Evolutionary conservation across 37 sponge, comb jelly and placozoan species (phyloP), one percentile per base, ranked within the genome.

Genomic region (Spongilla lacustris): DNA sequence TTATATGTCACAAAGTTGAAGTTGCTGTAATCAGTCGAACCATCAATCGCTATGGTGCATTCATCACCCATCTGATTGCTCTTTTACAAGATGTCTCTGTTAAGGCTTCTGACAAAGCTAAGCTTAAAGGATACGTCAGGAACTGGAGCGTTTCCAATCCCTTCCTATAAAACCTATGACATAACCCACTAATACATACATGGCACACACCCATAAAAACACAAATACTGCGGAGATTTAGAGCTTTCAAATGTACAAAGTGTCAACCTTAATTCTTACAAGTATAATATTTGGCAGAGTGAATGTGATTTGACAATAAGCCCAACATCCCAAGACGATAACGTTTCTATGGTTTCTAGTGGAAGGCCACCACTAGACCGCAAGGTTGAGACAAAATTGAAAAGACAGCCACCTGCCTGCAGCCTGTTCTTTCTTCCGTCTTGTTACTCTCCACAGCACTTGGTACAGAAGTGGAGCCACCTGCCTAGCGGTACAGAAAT

Each of bases 311-410:
- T n/a, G n/a, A n/a, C n/a, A n/a, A n/a, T n/a, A n/a, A n/a, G n/a
- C n/a, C n/a, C n/a, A n/a, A n/a, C n/a, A n/a, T n/a, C n/a, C n/a
- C n/a, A n/a, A n/a, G n/a, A n/a, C n/a, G n/a, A n/a, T n/a, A n/a
- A n/a, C n/a, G n/a, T n/a, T n/a, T n/a, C n/a, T n/a, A n/a, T n/a
- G n/a, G n/a, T n/a, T n/a, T n/a, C n/a, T n/a, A n/a, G n/a, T n/a
- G n/a, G n/a, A 58, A 58, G 58, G 58, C 84, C 82, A 92, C 85
- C 89, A 92, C 68, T 88, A n/a, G n/a, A n/a, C n/a, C n/a, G 82
- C 8, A 81, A 38, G 37, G 46, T 76, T 6, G 71, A 67, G 58
- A 81, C 82, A 46, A 76, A 73, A 33, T 84, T 75, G 27, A 83
- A 69, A 30, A 84, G 87, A 30, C 12, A 58, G 58, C 58, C 58